These are phyloP conservation scores for Taurulus bubalis DNA, from an alignment of 2,113 vertebrate genomes.

Conservation along the genomic window DNA sequence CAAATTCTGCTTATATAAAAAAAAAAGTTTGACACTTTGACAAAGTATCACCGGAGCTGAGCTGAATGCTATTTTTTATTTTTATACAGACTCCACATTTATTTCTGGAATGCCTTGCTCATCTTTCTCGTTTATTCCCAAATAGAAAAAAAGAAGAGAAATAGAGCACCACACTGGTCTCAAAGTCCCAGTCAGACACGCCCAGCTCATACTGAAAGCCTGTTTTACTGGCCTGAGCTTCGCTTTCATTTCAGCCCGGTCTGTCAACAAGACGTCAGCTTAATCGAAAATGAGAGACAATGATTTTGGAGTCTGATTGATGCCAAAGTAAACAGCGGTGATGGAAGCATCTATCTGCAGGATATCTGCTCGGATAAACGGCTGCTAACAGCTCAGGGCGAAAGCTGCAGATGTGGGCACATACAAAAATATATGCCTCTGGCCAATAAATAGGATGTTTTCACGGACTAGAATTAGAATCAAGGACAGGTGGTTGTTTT, in stretches of 20 bases:
- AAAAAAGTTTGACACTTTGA: not conserved
- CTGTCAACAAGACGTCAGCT: conserved; percentile 47
- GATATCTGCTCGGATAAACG: conserved; percentile 12
- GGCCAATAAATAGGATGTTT: conserved; percentile 13
- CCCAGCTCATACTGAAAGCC: conserved; percentile 25
- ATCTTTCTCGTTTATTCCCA: not conserved
- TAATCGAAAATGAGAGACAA: conserved; percentile 29
- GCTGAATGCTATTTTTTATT: not conserved
- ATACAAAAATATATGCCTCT: conserved; percentile 19
- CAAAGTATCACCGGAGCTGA: not conserved
- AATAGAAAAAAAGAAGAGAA: too few species aligned
- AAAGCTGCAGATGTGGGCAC: conserved; percentile 33
- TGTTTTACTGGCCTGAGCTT: conserved; percentile 2
- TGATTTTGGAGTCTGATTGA: conserved; percentile 56
- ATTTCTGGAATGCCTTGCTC: not conserved
- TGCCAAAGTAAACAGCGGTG: conserved; percentile 50
- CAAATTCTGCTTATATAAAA: not conserved
- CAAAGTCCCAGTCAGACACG: not conserved
- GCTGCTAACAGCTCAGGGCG: conserved; percentile 41
- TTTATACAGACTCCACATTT: not conserved
- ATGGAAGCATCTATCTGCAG: conserved; percentile 45
- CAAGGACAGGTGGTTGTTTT: conserved; percentile 18
- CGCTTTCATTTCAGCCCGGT: conserved; percentile 7
- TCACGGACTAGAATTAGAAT: conserved; percentile 15
- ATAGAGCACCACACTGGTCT: not conserved